Base-by-base conservation (phyloP, 2,113 vertebrate species). In the Anguilla japonica region DNA sequence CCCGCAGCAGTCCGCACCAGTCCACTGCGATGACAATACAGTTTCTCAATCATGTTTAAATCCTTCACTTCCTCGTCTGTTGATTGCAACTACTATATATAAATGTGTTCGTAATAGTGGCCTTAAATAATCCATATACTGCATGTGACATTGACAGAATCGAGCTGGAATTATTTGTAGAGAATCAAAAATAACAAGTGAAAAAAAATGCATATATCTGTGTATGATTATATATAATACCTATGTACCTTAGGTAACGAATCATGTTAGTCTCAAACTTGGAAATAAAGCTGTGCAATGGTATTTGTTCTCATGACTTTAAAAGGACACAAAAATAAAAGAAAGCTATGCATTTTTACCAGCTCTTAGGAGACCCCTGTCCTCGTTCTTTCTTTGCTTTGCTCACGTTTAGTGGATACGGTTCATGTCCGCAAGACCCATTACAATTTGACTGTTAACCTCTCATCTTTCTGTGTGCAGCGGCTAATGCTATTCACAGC, bases 311-410 rank as follows among this genome's bases (percentile, higher is more conserved):
- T 11, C 63, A 29, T 60, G 75, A 84, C 83, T 89, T 81, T 83
- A 40, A 89, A 80, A 4, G 67, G 87, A 89, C 87, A 84, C 13
- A 83, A 75, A 83, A 83, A 90, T 63, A 81, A 82, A 88, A n/a
- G 60, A 87, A 83, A 89, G 50, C 43, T 88, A 60, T 87, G 89
- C 87, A 88, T 90, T 91, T 88, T 87, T 87, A 84, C n/a, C 60
- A 84, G 15, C 9, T 34, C 71, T 75, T 75, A n/a, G 71, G 1
- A 34, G 26, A n/a, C 50, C 75, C 9, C 11, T 71, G 75, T 80
- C 46, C 79, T 43, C 13, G 14, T 57, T 53, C 41, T 0, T 15
- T 40, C 9, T 46, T 56, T 79, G 18, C 41, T 80, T 53, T 57
- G 16, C 26, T 22, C 15, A 46, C 4, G 2, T 2, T 46, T 46